These are phyloP conservation scores for Pleuronectes platessa DNA, from an alignment of 2,113 vertebrate genomes.

Conservation along the genomic window DNA sequence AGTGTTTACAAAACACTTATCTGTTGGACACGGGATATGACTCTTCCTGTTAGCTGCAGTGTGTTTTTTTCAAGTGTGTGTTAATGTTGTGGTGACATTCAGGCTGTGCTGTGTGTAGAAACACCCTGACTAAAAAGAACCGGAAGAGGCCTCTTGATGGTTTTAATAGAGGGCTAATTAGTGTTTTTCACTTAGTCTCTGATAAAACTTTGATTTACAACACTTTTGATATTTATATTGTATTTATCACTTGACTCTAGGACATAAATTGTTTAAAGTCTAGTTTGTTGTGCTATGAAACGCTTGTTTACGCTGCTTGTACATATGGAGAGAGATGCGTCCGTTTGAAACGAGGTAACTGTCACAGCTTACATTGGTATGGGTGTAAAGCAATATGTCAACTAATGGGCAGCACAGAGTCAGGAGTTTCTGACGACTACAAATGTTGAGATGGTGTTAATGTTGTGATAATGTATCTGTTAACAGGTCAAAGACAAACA, in stretches of 20 bases:
- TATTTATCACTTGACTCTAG: not conserved
- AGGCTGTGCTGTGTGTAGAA: not conserved
- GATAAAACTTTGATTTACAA: not conserved
- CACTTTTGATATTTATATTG: not conserved
- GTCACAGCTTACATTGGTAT: no score
- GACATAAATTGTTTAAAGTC: no score
- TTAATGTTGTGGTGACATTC: conserved; percentile 5
- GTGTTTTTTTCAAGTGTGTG: not conserved
- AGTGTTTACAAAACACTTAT: conserved; percentile 54
- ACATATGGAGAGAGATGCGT: no score
- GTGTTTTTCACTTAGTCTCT: not conserved
- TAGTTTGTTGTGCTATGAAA: no score
- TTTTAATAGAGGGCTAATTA: not conserved
- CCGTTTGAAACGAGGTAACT: no score
- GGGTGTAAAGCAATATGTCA: no score
- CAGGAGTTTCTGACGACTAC: no score
- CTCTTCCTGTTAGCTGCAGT: conserved; percentile 52
- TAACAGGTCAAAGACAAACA: no score
- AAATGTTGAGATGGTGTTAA: no score
- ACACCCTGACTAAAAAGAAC: conserved; percentile 1
- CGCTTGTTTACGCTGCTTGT: no score
- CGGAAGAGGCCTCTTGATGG: conserved; percentile 15
- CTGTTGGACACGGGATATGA: conserved; percentile 30
- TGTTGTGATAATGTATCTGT: no score
- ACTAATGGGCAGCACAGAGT: no score